phyloP scores from a whole-genome alignment of 2,797 vertebrate species.

The Chromobotia macracanthus region DNA sequence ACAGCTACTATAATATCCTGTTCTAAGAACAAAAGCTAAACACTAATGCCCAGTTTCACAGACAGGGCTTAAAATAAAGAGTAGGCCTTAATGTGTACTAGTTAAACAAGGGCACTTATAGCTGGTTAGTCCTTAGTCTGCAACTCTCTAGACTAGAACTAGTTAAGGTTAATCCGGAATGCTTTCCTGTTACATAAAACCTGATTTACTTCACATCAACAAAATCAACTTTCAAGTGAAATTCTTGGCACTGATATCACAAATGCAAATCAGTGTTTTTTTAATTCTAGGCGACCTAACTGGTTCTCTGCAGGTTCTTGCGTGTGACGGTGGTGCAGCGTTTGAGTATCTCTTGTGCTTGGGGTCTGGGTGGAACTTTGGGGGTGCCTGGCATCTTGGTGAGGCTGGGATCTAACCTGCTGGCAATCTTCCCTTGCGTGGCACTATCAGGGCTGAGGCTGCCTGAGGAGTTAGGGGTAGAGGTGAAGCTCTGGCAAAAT shows the following conservation, averaged over 20 bases:
- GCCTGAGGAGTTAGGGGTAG: constrained; percentile 8
- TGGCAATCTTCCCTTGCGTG: not conserved
- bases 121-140: no score
- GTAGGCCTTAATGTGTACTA: no score
- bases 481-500: constrained; percentile 54
- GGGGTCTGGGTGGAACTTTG: constrained; percentile 79
- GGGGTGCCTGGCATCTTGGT: constrained; percentile 68
- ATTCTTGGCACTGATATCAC: not conserved
- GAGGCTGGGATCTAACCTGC: constrained; percentile 67
- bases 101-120: no score
- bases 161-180: not conserved
- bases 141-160: no score
- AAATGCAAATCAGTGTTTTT: not conserved
- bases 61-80: no score
- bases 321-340: constrained; percentile 82
- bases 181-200: not conserved
- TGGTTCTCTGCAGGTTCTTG: constrained; percentile 61
- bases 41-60: not conserved
- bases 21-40: not conserved
- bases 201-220: not conserved
- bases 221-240: no score
- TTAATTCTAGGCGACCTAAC: not conserved
- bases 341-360: constrained; percentile 75
- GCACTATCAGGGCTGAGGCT: constrained; percentile 54
- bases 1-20: not conserved